Percentiles rank a stretch among this genome's conserved stretches.
Conservation (phyloP, 2,888 invertebrate genomes). For the Caenorhabditis imperialis region DNA sequence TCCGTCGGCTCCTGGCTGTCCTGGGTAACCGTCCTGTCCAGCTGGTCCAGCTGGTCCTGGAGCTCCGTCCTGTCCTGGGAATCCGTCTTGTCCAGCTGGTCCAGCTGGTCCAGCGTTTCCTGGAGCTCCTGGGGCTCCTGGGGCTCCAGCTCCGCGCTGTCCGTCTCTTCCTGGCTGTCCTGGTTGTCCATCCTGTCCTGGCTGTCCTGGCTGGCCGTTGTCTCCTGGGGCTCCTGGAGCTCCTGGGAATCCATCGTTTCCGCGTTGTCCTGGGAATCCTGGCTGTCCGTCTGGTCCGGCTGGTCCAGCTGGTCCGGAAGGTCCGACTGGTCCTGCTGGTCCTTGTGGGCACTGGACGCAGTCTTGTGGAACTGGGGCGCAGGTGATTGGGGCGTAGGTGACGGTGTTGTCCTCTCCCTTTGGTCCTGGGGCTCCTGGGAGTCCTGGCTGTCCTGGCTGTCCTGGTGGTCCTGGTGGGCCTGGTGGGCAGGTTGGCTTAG, state of each 20-base stretch:
- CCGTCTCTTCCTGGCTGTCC: conserved; percentile 69
- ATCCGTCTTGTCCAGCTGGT: conserved; percentile 55
- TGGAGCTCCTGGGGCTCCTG: conserved; percentile 63
- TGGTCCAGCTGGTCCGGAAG: conserved; percentile 56
- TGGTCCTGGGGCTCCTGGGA: conserved; percentile 61
- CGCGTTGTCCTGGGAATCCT: conserved; percentile 57
- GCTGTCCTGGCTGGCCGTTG: conserved; percentile 56
- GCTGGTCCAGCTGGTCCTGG: conserved; percentile 58
- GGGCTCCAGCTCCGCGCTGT: conserved; percentile 54
- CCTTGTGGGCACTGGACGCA: conserved; percentile 65
- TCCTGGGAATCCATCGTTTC: conserved; percentile 69
- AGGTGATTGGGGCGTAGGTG: conserved; percentile 62
- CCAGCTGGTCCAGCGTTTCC: conserved; percentile 60
- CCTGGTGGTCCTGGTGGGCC: conserved; percentile 69
- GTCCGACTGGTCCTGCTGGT: conserved; percentile 55
- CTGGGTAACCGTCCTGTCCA: conserved; percentile 59
- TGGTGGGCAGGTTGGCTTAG: conserved; percentile 67
- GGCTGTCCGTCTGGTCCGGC: conserved; percentile 57
- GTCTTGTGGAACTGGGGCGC: conserved; percentile 54
- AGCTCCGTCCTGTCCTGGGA: conserved; percentile 53
- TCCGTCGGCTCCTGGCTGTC: conserved; percentile 63
- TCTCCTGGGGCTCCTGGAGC: conserved; percentile 65
- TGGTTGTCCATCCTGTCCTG: conserved; percentile 66
- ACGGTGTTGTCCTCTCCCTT: conserved; percentile 64
- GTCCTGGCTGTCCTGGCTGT: conserved; percentile 64